Conservation (phyloP, 2,797 vertebrate species). For the Halcyon smyrnensis region DNA sequence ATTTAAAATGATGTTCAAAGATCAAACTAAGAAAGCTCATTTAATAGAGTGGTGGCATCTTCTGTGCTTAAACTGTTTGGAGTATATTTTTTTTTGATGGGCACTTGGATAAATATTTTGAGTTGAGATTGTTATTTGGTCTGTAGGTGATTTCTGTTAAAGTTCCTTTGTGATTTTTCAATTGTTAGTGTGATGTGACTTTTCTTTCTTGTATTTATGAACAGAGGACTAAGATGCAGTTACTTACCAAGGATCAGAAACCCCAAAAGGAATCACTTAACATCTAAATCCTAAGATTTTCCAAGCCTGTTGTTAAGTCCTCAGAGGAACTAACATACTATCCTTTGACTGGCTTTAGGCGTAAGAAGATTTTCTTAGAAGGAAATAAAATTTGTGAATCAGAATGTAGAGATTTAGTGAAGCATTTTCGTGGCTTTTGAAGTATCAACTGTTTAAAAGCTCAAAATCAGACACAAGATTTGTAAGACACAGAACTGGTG, state of each 20-base stretch:
- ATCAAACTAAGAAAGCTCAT: neutral
- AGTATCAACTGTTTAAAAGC: neutral
- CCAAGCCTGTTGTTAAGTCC: neutral
- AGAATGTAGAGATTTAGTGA: neutral
- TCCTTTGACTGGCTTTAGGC: neutral
- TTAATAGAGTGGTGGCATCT: neutral
- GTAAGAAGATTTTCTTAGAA: neutral
- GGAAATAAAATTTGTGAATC: neutral
- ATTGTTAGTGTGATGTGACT: neutral
- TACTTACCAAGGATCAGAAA: neutral
- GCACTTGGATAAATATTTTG: neutral
- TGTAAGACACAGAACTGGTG: neutral
- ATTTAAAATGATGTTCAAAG: neutral
- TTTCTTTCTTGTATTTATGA: neutral
- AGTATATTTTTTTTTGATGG: neutral
- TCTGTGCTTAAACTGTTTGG: neutral
- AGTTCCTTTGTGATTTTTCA: neutral
- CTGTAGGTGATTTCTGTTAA: neutral
- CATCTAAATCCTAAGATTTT: neutral
- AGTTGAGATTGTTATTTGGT: neutral
- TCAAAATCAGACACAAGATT: neutral
- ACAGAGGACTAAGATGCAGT: neutral
- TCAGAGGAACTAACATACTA: neutral
- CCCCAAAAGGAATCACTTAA: neutral
- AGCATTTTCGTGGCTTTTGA: neutral